Conservation (phyloP, 2,113 vertebrate genomes). For the Arothron firmamentum region DNA sequence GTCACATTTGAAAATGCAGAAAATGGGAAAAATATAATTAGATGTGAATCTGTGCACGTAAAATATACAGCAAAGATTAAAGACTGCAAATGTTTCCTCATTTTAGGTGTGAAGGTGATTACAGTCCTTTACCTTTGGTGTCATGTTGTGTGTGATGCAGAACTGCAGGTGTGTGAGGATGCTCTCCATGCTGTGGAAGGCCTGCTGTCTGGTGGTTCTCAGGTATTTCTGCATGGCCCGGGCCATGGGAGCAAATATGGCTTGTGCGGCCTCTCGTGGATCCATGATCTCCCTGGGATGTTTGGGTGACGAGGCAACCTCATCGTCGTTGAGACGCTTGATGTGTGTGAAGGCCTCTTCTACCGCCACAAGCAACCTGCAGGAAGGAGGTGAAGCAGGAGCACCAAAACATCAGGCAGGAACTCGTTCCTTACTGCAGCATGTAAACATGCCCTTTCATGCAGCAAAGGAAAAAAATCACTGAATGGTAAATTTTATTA, state of each 20-base stretch:
- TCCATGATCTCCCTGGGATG: slow-evolving; percentile 93
- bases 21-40: too few species aligned
- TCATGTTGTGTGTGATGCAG: slow-evolving; percentile 98
- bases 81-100: too few species aligned
- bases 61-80: too few species aligned
- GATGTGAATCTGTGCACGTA: too few species aligned
- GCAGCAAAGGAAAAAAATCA: too few species aligned
- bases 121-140: slow-evolving; percentile 81
- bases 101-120: too few species aligned
- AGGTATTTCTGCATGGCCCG: slow-evolving; percentile 98
- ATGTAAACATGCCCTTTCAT: too few species aligned
- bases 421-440: neutral
- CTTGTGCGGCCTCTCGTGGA: slow-evolving; percentile 91
- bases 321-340: slow-evolving; percentile 91
- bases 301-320: slow-evolving; percentile 73
- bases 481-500: too few species aligned
- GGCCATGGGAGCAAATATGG: slow-evolving; percentile 97
- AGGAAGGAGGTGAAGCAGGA: neutral
- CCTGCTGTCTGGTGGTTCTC: slow-evolving; percentile 91
- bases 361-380: slow-evolving; percentile 90
- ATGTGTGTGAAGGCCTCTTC: slow-evolving; percentile 98
- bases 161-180: slow-evolving; percentile 96
- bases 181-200: slow-evolving; percentile 98
- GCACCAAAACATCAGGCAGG: neutral
- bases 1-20: too few species aligned